Base-by-base conservation (phyloP, 2,888 invertebrate species). In the Pedicia rivosa region DNA sequence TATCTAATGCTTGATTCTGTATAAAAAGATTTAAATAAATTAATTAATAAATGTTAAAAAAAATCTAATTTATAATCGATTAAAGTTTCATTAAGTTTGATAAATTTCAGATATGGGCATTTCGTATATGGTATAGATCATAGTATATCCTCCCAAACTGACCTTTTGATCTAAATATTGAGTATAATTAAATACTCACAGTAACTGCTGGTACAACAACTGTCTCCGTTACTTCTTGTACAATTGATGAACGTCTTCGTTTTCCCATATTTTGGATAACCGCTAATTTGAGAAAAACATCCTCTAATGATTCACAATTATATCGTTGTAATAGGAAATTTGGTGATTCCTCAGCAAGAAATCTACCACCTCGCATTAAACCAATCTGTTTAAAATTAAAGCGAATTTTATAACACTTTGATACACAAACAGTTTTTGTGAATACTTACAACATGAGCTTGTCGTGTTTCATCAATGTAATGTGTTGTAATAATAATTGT, bases 401-500 rank as follows among this genome's bases (percentile, higher is more conserved):
- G 27, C 37, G 34, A 33, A 34, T 30, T 25, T 13, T 19, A 36
- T 28, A 15, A 17, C 26, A 26, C 10, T 34, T 30, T 10, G 12
- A 5, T 10, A 8, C 19, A 39, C 8, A 14, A 40, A 7, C 8
- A 20, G 5, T 8, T 26, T 7, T 26, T 20, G 20, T 10, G n/a
- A 24, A 24, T 36, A 68, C 76, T 72, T 60, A 81, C 80, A 51
- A 78, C 69, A 48, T 76, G 72, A 13, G 86, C 86, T 57, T 86
- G 84, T 46, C 81, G 71, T 2, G 86, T 83, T 55, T 86, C 86
- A 44, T 86, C 86, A 44, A 86, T 86, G 51, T 86, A 86, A 64
- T 86, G 86, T 6, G 86, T 86, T 2, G 86, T 86, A 42, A 86
- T 82, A 46, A 86, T 86, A 36, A 83, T 80, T 12, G 86, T 86